Evolutionary conservation across 1,140 invertebrate genomes (phyloP).

Genomic region (Heterodera schachtii): DNA sequence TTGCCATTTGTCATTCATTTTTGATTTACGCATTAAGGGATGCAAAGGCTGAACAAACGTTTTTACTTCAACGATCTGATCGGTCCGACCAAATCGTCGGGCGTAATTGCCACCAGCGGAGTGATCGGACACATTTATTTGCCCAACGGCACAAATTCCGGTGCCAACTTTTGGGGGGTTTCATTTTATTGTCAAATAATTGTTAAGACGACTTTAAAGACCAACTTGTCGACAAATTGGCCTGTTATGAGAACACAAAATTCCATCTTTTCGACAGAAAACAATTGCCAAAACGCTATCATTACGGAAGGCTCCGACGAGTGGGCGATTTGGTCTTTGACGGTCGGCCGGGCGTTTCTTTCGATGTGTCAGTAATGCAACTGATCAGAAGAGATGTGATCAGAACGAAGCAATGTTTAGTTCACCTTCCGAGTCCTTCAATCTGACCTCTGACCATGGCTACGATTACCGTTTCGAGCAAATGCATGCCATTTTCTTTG

Average conservation of each 20-base stretch:
- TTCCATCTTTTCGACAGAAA: constrained; percentile 25
- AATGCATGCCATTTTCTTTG: constrained; percentile 61
- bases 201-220: constrained; percentile 11
- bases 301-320: constrained; percentile 1
- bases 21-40: constrained; percentile 25
- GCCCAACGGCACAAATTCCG: constrained; percentile 39
- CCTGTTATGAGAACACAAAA: constrained; percentile 37
- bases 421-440: neutral
- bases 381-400: neutral
- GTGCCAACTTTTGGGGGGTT: constrained; percentile 5
- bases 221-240: constrained; percentile 36
- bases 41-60: constrained; percentile 52
- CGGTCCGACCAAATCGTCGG: constrained; percentile 30
- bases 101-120: constrained; percentile 44
- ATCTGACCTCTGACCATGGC: constrained; percentile 23
- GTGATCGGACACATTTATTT: constrained; percentile 48
- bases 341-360: neutral
- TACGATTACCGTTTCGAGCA: constrained; percentile 34
- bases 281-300: neutral
- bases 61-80: constrained; percentile 42
- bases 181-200: constrained; percentile 20
- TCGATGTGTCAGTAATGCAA: neutral
- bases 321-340: constrained; percentile 31
- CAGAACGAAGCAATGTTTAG: neutral
- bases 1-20: neutral